phyloP scores from a whole-genome alignment of 2,797 vertebrate genomes.

The Salmo trutta region DNA sequence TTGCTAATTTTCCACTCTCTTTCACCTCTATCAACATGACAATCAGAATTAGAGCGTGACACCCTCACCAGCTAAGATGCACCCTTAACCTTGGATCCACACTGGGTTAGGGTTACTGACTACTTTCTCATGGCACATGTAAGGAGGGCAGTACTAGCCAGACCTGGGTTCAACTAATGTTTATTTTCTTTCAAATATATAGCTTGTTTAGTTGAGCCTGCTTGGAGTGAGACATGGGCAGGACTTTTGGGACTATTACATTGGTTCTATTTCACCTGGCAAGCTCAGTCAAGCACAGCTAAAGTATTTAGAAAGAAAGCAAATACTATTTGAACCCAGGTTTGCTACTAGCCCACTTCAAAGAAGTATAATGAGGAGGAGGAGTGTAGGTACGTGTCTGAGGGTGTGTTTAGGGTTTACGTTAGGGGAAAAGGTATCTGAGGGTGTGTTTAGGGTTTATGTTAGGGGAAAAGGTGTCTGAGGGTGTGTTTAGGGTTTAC shows the following conservation, averaged over 20 bases:
- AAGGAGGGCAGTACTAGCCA: neutral
- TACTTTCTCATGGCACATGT: neutral
- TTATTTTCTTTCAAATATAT: neutral
- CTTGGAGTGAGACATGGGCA: no score
- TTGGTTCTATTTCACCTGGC: neutral
- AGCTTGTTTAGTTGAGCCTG: neutral
- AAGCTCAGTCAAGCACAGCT: neutral
- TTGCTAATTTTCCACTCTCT: constrained; percentile 63
- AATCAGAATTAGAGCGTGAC: constrained; percentile 72
- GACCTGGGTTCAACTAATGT: neutral
- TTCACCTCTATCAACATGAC: constrained; percentile 70
- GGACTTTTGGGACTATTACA: neutral
- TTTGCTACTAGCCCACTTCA: no score
- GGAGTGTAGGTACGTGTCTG: neutral
- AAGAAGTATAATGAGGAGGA: no score
- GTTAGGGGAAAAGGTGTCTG: neutral
- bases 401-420: neutral
- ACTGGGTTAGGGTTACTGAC: constrained; percentile 1
- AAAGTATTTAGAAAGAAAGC: no score
- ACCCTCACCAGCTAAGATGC: constrained; percentile 28
- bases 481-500: neutral
- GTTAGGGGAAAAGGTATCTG: neutral
- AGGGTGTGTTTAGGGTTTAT: neutral
- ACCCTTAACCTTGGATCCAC: constrained; percentile 35
- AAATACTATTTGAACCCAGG: no score